Evolutionary conservation across 2,113 vertebrate genomes (phyloP).

Genomic region (Pithys albifrons): DNA sequence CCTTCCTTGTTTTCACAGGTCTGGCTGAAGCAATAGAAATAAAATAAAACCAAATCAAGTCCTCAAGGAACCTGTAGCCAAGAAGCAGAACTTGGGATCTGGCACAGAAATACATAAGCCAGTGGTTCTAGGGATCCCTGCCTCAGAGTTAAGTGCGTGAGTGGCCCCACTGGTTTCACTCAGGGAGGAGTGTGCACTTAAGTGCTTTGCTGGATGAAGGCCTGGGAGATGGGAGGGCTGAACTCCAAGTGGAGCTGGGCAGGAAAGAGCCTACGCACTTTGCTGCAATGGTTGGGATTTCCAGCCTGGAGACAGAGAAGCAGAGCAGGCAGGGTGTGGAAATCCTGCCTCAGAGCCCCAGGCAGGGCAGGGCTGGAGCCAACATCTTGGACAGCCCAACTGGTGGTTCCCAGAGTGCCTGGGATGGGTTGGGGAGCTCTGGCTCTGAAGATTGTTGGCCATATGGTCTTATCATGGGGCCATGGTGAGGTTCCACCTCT

Average conservation of each 20-base stretch:
- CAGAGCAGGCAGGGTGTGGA: not conserved
- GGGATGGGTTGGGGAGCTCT: not conserved
- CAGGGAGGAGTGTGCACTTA: constrained; percentile 52
- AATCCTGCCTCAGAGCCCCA: not conserved
- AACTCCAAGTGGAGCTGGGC: constrained; percentile 35
- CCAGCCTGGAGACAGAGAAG: not conserved
- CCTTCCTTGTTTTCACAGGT: not conserved
- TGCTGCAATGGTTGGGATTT: constrained; percentile 17
- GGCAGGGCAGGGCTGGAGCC: not conserved
- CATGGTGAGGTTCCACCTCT: not conserved
- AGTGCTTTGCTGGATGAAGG: constrained; percentile 67
- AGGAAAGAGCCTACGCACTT: constrained; percentile 10
- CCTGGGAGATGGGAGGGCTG: constrained; percentile 46
- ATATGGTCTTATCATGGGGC: not conserved
- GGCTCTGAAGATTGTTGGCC: not conserved
- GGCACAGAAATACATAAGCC: not conserved
- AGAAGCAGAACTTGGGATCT: not conserved
- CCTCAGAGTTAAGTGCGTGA: not conserved
- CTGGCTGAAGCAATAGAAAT: not conserved
- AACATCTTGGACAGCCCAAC: not conserved
- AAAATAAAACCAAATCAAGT: not conserved
- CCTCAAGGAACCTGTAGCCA: not conserved
- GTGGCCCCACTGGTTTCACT: constrained; percentile 29
- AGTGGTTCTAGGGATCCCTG: not conserved
- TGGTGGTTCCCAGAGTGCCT: not conserved